These are phyloP conservation scores for Galagoides demidoff DNA, from an alignment of 2,797 vertebrate species.

Conservation along the genomic window DNA sequence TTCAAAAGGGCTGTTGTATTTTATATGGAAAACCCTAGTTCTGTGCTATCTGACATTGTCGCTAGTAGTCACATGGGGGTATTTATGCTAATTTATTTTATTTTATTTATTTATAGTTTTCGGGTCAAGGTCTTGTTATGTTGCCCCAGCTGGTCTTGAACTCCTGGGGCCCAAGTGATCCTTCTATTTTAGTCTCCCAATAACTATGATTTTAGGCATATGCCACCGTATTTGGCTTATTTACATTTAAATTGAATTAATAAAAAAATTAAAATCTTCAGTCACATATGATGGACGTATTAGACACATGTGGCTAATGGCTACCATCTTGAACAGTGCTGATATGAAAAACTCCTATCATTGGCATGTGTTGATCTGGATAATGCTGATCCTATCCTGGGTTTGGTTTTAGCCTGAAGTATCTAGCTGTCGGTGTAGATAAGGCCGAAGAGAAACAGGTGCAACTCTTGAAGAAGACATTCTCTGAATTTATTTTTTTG, in stretches of 20 bases:
- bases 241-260: conserved; percentile 1
- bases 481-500: conserved; percentile 31
- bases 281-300: neutral
- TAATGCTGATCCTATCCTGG: neutral
- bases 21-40: conserved; percentile 17
- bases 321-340: neutral
- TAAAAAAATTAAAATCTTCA: conserved; percentile 39
- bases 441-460: neutral
- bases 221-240: neutral
- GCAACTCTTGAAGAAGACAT: neutral
- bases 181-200: neutral
- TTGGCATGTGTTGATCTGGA: neutral
- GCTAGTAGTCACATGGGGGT: neutral
- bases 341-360: neutral
- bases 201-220: neutral
- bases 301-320: neutral
- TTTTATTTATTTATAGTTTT: neutral
- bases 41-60: neutral
- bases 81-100: neutral
- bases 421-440: neutral
- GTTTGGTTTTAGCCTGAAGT: neutral
- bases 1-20: neutral
- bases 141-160: neutral
- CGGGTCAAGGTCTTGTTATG: neutral
- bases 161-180: neutral